phyloP scores from a whole-genome alignment of 2,888 invertebrate species.

The Lasius platythorax region DNA sequence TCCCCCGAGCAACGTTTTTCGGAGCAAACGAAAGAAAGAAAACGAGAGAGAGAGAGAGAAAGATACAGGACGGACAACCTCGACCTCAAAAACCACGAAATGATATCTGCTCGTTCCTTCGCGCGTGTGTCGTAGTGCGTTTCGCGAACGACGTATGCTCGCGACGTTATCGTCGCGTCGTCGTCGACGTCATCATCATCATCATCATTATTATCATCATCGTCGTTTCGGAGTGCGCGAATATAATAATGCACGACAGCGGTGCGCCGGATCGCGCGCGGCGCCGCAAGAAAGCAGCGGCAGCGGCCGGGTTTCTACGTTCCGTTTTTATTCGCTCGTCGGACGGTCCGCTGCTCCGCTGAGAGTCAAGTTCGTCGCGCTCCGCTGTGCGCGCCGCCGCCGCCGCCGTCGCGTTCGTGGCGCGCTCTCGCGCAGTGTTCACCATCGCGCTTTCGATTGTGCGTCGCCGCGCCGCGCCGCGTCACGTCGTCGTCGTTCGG shows the following conservation, averaged over 20 bases:
- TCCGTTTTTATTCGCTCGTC: constrained; percentile 73
- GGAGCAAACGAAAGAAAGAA: not conserved
- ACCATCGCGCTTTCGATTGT: constrained; percentile 70
- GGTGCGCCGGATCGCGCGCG: constrained; percentile 50
- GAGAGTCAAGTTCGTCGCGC: constrained; percentile 78
- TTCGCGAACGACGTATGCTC: too few species aligned
- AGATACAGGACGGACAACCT: constrained; percentile 13
- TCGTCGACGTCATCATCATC: too few species aligned
- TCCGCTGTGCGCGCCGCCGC: constrained; percentile 70
- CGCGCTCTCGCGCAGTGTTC: constrained; percentile 65
- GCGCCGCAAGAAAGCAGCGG: constrained; percentile 41
- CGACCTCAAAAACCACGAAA: constrained; percentile 8
- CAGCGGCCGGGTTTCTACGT: constrained; percentile 63
- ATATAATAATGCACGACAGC: constrained; percentile 33
- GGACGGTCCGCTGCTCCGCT: constrained; percentile 72
- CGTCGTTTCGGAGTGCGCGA: not conserved
- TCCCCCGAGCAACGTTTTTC: constrained; percentile 18
- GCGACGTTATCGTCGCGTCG: too few species aligned
- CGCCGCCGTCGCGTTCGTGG: constrained; percentile 46
- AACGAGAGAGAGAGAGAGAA: not conserved
- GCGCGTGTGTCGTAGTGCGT: not conserved
- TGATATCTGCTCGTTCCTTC: constrained; percentile 8
- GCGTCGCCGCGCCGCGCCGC: constrained; percentile 39
- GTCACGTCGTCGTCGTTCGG: not conserved
- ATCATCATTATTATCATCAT: too few species aligned